Evolutionary conservation across 1,140 invertebrate genomes (phyloP).

Genomic region (Tetramorium simillimum): DNA sequence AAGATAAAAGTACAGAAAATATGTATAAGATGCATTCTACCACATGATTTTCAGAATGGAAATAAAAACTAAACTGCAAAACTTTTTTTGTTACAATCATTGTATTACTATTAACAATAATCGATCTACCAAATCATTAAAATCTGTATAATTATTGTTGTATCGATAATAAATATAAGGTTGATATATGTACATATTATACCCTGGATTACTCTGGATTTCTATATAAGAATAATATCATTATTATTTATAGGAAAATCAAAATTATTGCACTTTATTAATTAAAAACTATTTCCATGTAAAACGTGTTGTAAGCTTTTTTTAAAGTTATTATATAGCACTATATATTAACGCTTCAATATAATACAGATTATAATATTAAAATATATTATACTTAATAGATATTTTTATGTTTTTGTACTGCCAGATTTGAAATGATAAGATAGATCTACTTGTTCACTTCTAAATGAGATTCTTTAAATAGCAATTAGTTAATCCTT

Average conservation of each 20-base stretch:
- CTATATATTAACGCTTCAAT: background rate
- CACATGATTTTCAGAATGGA: constrained; percentile 24
- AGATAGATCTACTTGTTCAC: constrained; percentile 15
- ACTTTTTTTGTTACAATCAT: background rate
- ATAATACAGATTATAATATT: constrained; percentile 32
- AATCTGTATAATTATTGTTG: constrained; percentile 14
- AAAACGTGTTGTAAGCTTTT: background rate
- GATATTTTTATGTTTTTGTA: constrained; percentile 2
- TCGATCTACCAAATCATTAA: constrained; percentile 24
- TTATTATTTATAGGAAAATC: background rate
- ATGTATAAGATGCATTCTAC: constrained; percentile 12
- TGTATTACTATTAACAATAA: constrained; percentile 11
- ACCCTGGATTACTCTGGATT: constrained; percentile 2
- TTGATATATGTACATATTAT: constrained; percentile 32
- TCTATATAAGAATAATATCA: constrained; percentile 27
- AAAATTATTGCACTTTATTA: background rate
- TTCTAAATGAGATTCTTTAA: constrained; percentile 21
- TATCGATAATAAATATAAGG: constrained; percentile 12
- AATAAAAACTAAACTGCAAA: constrained; percentile 41
- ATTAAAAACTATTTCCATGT: constrained; percentile 10
- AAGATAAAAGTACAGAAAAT: constrained; percentile 22
- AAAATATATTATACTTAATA: constrained; percentile 16
- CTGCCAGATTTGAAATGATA: constrained; percentile 40
- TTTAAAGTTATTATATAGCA: constrained; percentile 19
- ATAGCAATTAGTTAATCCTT: background rate